A percentile compares a stretch with the other conserved stretches of the same genome.
Evolutionary conservation across 2,113 vertebrate genomes (phyloP).

Genomic region (Pholis gunnellus): DNA sequence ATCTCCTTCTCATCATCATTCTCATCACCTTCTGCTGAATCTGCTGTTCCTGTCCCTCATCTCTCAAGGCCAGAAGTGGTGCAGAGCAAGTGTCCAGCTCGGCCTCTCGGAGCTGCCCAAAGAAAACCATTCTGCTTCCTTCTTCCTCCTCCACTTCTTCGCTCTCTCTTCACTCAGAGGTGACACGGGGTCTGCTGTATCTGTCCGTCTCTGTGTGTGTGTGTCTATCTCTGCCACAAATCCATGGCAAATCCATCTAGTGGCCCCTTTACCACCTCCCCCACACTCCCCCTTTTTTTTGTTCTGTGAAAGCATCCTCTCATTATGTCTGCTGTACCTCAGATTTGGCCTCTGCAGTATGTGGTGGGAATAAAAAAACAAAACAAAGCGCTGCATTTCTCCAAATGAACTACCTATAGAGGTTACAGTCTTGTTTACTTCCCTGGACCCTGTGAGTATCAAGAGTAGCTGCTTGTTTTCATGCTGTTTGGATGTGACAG

Average conservation of each 20-base stretch:
- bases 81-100: conserved; percentile 76
- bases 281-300: neutral
- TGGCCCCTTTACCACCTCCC: neutral
- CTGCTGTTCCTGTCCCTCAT: conserved; percentile 58
- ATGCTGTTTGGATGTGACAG: conserved; percentile 31
- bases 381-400: conserved; percentile 23
- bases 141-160: conserved; percentile 88
- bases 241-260: neutral
- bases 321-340: conserved; percentile 2
- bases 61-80: conserved; percentile 88
- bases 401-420: neutral
- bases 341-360: neutral
- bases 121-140: conserved; percentile 97
- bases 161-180: conserved; percentile 89
- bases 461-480: conserved; percentile 50
- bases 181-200: conserved; percentile 83
- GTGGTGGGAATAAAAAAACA: neutral
- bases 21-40: conserved; percentile 32
- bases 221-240: conserved; percentile 9
- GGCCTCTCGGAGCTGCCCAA: conserved; percentile 93
- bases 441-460: conserved; percentile 9
- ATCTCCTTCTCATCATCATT: conserved; percentile 7
- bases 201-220: conserved; percentile 36
- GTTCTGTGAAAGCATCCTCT: neutral
- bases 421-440: conserved; percentile 32